A percentile compares a stretch with the other conserved stretches of the same genome.
Conservation (phyloP, 1,140 invertebrate genomes). For the Drosophila lacteicornis region DNA sequence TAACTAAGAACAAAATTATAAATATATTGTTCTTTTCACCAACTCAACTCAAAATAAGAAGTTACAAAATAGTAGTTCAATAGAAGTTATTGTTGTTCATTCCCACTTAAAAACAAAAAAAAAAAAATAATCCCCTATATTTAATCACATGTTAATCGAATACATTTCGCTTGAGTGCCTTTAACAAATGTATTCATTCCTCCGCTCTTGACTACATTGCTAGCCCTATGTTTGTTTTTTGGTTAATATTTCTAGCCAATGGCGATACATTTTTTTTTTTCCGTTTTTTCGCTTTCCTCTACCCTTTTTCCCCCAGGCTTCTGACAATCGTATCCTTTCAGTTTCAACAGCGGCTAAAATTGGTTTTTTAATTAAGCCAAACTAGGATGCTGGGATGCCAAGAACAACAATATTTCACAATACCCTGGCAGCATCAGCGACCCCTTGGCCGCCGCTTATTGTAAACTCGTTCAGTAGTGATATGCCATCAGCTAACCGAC, state of each 20-base stretch:
- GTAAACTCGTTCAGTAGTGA: slow-evolving; percentile 40
- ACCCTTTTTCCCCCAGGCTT: slow-evolving; percentile 25
- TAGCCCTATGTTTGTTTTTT: background rate
- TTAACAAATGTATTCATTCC: background rate
- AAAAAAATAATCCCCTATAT: too few species aligned
- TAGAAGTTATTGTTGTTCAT: background rate
- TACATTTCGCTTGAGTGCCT: background rate
- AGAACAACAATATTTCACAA: slow-evolving; percentile 37
- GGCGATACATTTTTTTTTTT: slow-evolving; percentile 22
- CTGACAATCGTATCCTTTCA: slow-evolving; percentile 54
- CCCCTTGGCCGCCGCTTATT: slow-evolving; percentile 19
- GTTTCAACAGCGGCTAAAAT: slow-evolving; percentile 58
- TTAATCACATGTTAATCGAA: background rate
- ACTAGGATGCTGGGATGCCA: slow-evolving; percentile 8
- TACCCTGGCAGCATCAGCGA: background rate
- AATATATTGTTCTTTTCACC: too few species aligned
- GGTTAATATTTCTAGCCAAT: slow-evolving; percentile 11
- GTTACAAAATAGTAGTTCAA: background rate
- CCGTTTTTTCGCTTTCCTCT: background rate
- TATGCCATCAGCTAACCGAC: slow-evolving; percentile 53
- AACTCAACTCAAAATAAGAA: too few species aligned
- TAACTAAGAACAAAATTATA: too few species aligned
- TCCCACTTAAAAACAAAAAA: too few species aligned
- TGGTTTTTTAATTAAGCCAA: slow-evolving; percentile 78
- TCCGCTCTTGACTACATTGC: background rate